Evolutionary conservation across 2,797 vertebrate genomes (phyloP).

Genomic region (Eulemur mongoz): DNA sequence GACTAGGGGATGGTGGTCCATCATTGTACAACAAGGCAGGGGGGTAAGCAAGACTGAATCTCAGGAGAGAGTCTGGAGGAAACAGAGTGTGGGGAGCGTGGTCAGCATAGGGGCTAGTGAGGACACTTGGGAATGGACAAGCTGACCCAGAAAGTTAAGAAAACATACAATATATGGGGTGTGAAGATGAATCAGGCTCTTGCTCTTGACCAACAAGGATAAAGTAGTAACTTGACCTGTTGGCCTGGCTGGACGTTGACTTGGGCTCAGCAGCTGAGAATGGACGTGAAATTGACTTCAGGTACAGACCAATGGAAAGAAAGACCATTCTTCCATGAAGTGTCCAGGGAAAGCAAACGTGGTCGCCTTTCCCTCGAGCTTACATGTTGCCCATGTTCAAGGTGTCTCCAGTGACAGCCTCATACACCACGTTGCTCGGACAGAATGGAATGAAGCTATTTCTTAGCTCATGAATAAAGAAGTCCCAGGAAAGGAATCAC

Average conservation of each 20-base stretch:
- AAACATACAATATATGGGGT: background rate
- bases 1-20: background rate
- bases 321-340: background rate
- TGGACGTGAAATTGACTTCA: background rate
- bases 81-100: background rate
- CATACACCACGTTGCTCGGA: background rate
- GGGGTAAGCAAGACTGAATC: background rate
- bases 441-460: background rate
- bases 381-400: background rate
- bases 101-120: background rate
- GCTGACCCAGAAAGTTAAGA: background rate
- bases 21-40: background rate
- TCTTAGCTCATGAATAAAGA: conserved; percentile 34
- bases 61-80: background rate
- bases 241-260: background rate
- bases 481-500: background rate
- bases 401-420: background rate
- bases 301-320: background rate
- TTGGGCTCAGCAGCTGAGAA: background rate
- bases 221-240: background rate
- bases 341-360: background rate
- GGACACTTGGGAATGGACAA: background rate
- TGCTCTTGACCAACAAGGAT: background rate
- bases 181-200: background rate
- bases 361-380: background rate